These are phyloP conservation scores for Hesperia comma DNA, from an alignment of 2,888 invertebrate genomes.

Conservation along the genomic window DNA sequence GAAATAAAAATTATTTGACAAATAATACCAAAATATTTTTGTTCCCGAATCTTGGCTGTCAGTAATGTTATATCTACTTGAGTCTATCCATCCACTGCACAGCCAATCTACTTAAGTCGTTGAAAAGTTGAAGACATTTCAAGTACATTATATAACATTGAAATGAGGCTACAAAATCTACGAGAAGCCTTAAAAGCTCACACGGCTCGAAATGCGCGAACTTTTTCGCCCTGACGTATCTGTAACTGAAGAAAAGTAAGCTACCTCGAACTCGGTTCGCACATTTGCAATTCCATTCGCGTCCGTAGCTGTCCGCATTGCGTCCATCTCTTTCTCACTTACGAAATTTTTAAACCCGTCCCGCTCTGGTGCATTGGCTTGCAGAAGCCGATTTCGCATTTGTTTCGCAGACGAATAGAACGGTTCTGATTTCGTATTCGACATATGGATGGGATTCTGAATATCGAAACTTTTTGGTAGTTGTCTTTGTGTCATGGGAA, in stretches of 20 bases:
- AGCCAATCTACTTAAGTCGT: too few relatives aligned
- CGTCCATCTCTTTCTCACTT: conserved; percentile 55
- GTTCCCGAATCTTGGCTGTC: too few relatives aligned
- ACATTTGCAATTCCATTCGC: conserved; percentile 75
- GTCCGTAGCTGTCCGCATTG: conserved; percentile 73
- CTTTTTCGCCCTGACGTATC: conserved; percentile 41
- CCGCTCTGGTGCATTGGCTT: conserved; percentile 62
- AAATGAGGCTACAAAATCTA: conserved; percentile 10
- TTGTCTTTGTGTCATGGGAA: conserved; percentile 23
- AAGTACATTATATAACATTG: not conserved
- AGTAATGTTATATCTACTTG: too few relatives aligned
- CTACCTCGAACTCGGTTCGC: conserved; percentile 45
- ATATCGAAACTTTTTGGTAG: conserved; percentile 35
- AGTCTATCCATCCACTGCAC: too few relatives aligned
- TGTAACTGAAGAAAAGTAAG: conserved; percentile 45
- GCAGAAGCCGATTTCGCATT: conserved; percentile 73
- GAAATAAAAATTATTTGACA: too few relatives aligned
- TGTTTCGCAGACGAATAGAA: conserved; percentile 64
- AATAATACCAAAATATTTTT: too few relatives aligned
- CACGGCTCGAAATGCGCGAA: conserved; percentile 21
- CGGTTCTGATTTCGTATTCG: conserved; percentile 66
- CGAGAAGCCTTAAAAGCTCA: conserved; percentile 22
- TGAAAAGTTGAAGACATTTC: not conserved
- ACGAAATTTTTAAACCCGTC: conserved; percentile 40
- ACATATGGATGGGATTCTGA: conserved; percentile 49